Conservation (phyloP, 1,140 invertebrate genomes). For the Homalodisca vitripennis region DNA sequence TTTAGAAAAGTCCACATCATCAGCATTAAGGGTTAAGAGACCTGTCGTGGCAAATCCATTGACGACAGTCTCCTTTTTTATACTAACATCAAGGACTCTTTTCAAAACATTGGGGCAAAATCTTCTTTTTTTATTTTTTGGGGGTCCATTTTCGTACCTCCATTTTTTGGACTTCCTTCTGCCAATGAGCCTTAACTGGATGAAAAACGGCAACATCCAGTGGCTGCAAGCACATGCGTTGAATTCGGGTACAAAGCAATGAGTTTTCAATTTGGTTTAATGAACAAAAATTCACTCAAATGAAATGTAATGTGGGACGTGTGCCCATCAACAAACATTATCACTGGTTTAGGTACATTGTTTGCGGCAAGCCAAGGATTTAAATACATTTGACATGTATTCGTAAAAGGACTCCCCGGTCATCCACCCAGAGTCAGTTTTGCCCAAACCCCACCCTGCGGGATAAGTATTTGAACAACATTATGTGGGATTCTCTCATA, state of each 20-base stretch:
- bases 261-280: constrained; percentile 48
- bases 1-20: constrained; percentile 4
- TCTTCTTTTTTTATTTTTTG: constrained; percentile 38
- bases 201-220: constrained; percentile 47
- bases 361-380: constrained; percentile 35
- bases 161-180: constrained; percentile 41
- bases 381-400: constrained; percentile 36
- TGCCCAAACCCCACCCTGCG: constrained; percentile 44
- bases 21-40: not conserved
- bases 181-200: constrained; percentile 47
- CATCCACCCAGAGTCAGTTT: constrained; percentile 45
- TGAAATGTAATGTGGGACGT: constrained; percentile 45
- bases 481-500: constrained; percentile 42
- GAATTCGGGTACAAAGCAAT: constrained; percentile 48
- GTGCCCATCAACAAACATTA: constrained; percentile 50
- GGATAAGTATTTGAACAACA: constrained; percentile 42
- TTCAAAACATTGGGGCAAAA: constrained; percentile 33
- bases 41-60: not conserved
- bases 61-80: not conserved
- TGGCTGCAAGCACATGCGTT: constrained; percentile 50
- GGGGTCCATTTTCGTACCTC: constrained; percentile 34
- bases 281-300: constrained; percentile 46
- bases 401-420: constrained; percentile 32
- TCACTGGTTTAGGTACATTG: constrained; percentile 41
- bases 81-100: constrained; percentile 12